Evolutionary conservation across 2,113 vertebrate species (phyloP).

Genomic region (Melanerpes formicivorus): DNA sequence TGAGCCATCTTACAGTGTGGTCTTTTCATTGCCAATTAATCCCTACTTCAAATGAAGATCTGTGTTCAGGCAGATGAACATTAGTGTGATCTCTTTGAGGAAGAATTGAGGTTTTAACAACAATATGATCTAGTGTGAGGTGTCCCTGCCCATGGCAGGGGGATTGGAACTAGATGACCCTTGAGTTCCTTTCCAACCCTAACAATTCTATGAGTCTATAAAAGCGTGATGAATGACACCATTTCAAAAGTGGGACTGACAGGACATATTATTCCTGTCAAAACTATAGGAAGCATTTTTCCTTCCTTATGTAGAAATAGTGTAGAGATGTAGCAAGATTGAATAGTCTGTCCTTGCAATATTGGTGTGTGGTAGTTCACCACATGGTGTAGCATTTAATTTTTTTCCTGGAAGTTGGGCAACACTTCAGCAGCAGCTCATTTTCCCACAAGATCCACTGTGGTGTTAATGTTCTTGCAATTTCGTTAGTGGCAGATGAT

Average conservation of each 20-base stretch:
- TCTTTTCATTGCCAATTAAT: slow-evolving; percentile 12
- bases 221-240: background rate
- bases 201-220: background rate
- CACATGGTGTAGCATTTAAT: background rate
- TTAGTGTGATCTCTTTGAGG: background rate
- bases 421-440: background rate
- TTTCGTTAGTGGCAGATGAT: background rate
- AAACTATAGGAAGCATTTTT: background rate
- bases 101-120: background rate
- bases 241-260: background rate
- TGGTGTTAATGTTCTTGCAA: background rate
- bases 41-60: background rate
- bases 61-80: background rate
- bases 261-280: background rate
- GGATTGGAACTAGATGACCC: no score
- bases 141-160: no score
- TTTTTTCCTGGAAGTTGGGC: background rate
- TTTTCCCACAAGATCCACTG: background rate
- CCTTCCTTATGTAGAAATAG: background rate
- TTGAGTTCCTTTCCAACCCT: no score
- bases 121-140: background rate
- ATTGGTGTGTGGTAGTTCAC: background rate
- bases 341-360: fast-evolving
- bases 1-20: background rate
- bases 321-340: no score